Conservation (phyloP, 2,888 invertebrate genomes). For the Auanema freiburgensis region DNA sequence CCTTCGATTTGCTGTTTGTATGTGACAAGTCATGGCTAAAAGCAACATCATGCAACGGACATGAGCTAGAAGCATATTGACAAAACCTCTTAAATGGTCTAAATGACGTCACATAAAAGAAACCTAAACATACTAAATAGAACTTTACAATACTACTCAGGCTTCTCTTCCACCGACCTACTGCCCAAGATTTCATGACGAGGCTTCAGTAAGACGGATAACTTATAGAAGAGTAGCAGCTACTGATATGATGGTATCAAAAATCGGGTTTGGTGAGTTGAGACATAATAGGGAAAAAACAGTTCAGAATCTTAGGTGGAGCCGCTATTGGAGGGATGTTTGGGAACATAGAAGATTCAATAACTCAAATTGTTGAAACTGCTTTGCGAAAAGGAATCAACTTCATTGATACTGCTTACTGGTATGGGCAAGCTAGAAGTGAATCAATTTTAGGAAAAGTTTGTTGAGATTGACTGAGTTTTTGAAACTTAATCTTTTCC, state of each 20-base stretch:
- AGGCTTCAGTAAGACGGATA: constrained; percentile 47
- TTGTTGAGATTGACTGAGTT: neutral
- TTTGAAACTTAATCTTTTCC: constrained; percentile 19
- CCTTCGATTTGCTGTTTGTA: too few species aligned
- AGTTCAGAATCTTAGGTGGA: constrained; percentile 33
- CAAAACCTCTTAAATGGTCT: too few species aligned
- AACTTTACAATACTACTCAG: constrained; percentile 21
- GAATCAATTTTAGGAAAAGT: constrained; percentile 80
- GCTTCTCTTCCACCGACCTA: constrained; percentile 42
- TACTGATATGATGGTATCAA: constrained; percentile 51
- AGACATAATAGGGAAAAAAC: neutral
- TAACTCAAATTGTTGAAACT: constrained; percentile 73
- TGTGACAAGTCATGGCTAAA: too few species aligned
- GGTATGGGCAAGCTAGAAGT: constrained; percentile 86
- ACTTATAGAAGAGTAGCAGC: constrained; percentile 71
- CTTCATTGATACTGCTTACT: constrained; percentile 88
- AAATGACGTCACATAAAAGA: constrained; percentile 8
- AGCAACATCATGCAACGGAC: too few species aligned
- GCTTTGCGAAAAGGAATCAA: constrained; percentile 77
- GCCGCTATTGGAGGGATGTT: constrained; percentile 58
- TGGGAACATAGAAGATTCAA: constrained; percentile 70
- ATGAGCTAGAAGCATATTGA: too few species aligned
- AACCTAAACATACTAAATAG: constrained; percentile 9
- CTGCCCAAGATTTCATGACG: constrained; percentile 47
- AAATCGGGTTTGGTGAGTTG: constrained; percentile 45